Evolutionary conservation across 2,113 vertebrate species (phyloP).

Genomic region (Puntigrus tetrazona): DNA sequence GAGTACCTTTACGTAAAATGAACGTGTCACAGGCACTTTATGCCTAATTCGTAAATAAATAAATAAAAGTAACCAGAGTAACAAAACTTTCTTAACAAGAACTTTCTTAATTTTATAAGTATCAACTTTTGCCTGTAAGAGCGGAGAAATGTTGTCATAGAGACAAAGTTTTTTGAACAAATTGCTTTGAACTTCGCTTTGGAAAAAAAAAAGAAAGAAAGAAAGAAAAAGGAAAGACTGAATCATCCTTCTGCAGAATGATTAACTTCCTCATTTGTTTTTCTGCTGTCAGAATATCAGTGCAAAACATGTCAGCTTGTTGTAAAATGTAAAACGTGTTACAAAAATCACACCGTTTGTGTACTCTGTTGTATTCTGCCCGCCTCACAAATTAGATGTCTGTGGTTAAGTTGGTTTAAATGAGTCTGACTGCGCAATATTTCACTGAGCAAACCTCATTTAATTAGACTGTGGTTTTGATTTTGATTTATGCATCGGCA

Average conservation of each 20-base stretch:
- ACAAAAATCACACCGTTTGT: not conserved
- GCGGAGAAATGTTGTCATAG: constrained; percentile 47
- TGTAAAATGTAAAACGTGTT: not conserved
- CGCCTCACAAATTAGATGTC: not conserved
- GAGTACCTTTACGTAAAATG: not conserved
- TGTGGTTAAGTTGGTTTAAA: not conserved
- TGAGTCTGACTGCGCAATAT: not conserved
- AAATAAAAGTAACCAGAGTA: not conserved
- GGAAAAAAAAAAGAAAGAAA: too few species aligned
- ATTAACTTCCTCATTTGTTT: not conserved
- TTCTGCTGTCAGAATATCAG: not conserved
- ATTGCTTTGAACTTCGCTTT: constrained; percentile 11
- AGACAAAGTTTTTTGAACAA: constrained; percentile 2
- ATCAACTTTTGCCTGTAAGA: not conserved
- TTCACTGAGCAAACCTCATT: not conserved
- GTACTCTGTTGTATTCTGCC: not conserved
- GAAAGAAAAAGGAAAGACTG: constrained; percentile 47
- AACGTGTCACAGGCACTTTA: not conserved
- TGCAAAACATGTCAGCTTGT: not conserved
- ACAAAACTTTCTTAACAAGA: not conserved
- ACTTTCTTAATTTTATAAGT: not conserved
- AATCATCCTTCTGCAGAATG: constrained; percentile 41
- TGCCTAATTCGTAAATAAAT: not conserved
- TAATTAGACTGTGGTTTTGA: not conserved
- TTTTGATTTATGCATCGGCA: not conserved